Conservation (phyloP, 2,888 invertebrate species). For the Timandra comae region DNA sequence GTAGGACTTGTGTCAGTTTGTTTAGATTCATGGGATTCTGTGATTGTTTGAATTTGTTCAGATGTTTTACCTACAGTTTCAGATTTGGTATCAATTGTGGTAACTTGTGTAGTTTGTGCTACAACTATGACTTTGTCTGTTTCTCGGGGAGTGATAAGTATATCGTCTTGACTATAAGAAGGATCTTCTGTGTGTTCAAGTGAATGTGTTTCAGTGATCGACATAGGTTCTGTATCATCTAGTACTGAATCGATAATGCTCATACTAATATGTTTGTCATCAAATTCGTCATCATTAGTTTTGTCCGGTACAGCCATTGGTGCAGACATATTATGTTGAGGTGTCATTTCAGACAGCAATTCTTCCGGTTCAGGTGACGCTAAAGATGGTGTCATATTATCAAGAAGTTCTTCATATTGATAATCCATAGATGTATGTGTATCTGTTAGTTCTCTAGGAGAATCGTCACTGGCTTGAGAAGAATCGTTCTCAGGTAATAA, state of each 20-base stretch:
- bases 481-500: constrained; percentile 63
- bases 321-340: constrained; percentile 5
- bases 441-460: constrained; percentile 49
- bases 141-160: constrained; percentile 30
- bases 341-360: constrained; percentile 12
- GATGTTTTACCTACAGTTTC: constrained; percentile 9
- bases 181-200: constrained; percentile 30
- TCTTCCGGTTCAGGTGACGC: constrained; percentile 56
- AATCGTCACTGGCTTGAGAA: constrained; percentile 51
- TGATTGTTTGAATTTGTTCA: constrained; percentile 3
- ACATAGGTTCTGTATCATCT: constrained; percentile 36
- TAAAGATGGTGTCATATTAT: constrained; percentile 48
- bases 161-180: constrained; percentile 31
- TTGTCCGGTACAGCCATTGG: constrained; percentile 12
- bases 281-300: constrained; percentile 24
- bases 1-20: constrained; percentile 23
- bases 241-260: constrained; percentile 47
- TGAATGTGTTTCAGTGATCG: constrained; percentile 33
- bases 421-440: constrained; percentile 47
- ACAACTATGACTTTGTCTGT: constrained; percentile 23
- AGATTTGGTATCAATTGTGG: not conserved
- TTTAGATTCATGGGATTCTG: constrained; percentile 3
- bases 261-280: constrained; percentile 44
- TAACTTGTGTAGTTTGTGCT: constrained; percentile 6
- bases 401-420: constrained; percentile 46